Percentiles rank a stretch among this genome's conserved stretches.
These are phyloP conservation scores for Scotopteryx bipunctaria DNA, from an alignment of 2,888 invertebrate species.

Conservation along the genomic window DNA sequence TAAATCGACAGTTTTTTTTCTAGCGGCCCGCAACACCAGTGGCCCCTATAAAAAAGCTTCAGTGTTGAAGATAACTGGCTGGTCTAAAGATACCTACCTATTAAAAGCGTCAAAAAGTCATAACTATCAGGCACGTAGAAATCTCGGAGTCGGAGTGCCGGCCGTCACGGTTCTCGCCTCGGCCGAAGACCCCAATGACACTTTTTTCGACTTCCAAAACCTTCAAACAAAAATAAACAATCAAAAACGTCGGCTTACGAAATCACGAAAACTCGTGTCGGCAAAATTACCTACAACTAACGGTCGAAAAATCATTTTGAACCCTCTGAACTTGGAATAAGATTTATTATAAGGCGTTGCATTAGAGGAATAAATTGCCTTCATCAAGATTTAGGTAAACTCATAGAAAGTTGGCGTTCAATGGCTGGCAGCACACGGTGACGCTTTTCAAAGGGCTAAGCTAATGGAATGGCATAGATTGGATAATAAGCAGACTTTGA, in stretches of 20 bases:
- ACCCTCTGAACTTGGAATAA: slow-evolving; percentile 36
- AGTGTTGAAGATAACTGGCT: too few species aligned
- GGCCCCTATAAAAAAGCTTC: too few species aligned
- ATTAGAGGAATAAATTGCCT: slow-evolving; percentile 58
- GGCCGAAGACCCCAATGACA: slow-evolving; percentile 63
- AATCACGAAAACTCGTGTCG: slow-evolving; percentile 75
- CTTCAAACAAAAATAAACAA: slow-evolving; percentile 57
- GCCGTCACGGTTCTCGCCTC: slow-evolving; percentile 54
- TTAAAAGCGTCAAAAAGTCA: slow-evolving; percentile 11
- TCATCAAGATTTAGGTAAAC: slow-evolving; percentile 58
- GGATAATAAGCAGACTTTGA: slow-evolving; percentile 17
- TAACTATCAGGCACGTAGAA: slow-evolving; percentile 25
- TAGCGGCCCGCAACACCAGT: too few species aligned
- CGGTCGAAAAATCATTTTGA: slow-evolving; percentile 28
- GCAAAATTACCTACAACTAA: slow-evolving; percentile 55
- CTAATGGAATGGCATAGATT: slow-evolving; percentile 14
- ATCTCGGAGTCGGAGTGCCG: slow-evolving; percentile 34
- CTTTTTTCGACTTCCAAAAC: slow-evolving; percentile 57
- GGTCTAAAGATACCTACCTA: neutral
- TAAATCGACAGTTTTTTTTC: too few species aligned
- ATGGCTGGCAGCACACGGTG: slow-evolving; percentile 48
- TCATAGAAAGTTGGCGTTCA: slow-evolving; percentile 61
- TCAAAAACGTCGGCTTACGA: slow-evolving; percentile 59
- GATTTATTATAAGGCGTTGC: slow-evolving; percentile 25
- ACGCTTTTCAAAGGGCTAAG: slow-evolving; percentile 55